These are phyloP conservation scores for Chrysotoxum bicinctum DNA, from an alignment of 2,888 invertebrate genomes.

Conservation along the genomic window DNA sequence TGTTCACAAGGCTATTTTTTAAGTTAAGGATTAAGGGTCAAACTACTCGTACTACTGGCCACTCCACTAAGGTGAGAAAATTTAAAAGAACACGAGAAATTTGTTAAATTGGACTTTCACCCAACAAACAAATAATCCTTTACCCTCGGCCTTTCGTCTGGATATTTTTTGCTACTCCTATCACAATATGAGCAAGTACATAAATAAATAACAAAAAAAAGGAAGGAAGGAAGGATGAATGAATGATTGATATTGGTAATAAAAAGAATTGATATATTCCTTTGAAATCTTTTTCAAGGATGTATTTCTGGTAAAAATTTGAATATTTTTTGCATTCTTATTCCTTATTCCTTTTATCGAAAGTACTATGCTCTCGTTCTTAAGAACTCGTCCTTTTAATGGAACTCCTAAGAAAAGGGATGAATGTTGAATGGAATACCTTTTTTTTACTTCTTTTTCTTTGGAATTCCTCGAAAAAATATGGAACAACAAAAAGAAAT, in stretches of 20 bases:
- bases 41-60: not conserved
- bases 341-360: slow-evolving; percentile 13
- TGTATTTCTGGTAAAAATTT: slow-evolving; percentile 19
- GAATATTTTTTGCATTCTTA: slow-evolving; percentile 6
- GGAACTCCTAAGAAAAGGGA: slow-evolving; percentile 28
- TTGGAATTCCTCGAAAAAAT: not conserved
- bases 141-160: not conserved
- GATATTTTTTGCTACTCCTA: slow-evolving; percentile 9
- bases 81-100: slow-evolving; percentile 6
- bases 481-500: not conserved
- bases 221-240: slow-evolving; percentile 9
- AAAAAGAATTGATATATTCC: slow-evolving; percentile 66
- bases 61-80: slow-evolving; percentile 14
- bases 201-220: not conserved
- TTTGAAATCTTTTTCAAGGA: slow-evolving; percentile 44
- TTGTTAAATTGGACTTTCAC: not conserved
- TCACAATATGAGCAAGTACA: slow-evolving; percentile 6
- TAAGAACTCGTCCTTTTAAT: slow-evolving; percentile 56
- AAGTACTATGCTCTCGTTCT: not conserved
- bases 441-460: slow-evolving; percentile 25
- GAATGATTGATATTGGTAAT: slow-evolving; percentile 64
- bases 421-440: slow-evolving; percentile 50
- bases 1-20: not conserved
- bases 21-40: not conserved
- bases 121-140: not conserved